Evolutionary conservation across 2,113 vertebrate genomes (phyloP).

Genomic region (Donacobius atricapilla): DNA sequence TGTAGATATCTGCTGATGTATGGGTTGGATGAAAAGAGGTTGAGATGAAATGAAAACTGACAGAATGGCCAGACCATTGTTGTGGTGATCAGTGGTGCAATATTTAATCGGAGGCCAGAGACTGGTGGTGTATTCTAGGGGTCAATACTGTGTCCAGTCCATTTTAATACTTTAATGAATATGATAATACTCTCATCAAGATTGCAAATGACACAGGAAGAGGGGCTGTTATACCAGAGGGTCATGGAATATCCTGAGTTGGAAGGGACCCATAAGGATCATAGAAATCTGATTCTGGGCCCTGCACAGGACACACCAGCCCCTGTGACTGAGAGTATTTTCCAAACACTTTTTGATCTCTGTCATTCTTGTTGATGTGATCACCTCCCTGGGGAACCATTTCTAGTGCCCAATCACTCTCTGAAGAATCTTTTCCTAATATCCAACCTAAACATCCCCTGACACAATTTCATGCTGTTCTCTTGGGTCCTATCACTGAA

Average conservation of each 20-base stretch:
- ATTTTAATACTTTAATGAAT: background rate
- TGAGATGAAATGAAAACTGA: background rate
- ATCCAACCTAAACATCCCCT: background rate
- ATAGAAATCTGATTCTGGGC: background rate
- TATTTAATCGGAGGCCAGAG: background rate
- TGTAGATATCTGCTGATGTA: background rate
- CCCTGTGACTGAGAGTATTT: background rate
- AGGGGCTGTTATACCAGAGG: background rate
- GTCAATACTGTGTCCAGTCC: background rate
- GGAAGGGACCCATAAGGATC: background rate
- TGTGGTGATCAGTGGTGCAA: background rate
- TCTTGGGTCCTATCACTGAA: background rate
- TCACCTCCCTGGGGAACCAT: no score
- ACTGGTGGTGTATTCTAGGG: accelerated
- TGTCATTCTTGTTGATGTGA: background rate
- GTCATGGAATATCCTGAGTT: background rate
- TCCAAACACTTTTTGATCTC: background rate
- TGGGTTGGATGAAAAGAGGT: background rate
- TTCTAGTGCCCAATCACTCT: background rate
- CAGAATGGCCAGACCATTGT: background rate
- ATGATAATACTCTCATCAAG: background rate
- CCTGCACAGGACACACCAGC: background rate
- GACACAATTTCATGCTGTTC: background rate
- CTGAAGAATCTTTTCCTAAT: background rate
- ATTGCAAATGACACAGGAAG: background rate